Conservation (phyloP, 2,797 vertebrate species). For the Pantherophis vulpinus region DNA sequence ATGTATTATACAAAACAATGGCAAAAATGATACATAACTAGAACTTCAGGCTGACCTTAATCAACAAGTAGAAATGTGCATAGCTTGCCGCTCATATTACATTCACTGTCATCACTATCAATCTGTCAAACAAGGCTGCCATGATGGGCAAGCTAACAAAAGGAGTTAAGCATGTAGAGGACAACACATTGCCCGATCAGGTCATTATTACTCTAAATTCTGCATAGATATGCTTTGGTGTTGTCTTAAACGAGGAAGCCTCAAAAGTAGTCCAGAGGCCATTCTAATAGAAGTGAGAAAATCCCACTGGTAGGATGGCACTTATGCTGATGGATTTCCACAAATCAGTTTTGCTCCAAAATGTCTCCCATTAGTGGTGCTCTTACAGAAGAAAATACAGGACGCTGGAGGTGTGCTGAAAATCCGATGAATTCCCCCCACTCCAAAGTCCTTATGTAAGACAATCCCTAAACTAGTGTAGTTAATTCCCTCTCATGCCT, state of each 20-base stretch:
- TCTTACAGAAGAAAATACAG: background rate
- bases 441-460: background rate
- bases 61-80: background rate
- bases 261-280: background rate
- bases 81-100: background rate
- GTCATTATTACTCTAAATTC: background rate
- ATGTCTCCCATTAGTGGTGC: background rate
- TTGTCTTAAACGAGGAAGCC: background rate
- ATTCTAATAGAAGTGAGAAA: background rate
- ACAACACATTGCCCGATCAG: background rate
- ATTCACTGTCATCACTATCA: background rate
- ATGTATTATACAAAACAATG: background rate
- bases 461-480: background rate
- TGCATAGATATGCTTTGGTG: background rate
- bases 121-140: background rate
- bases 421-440: background rate
- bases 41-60: background rate
- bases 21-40: background rate
- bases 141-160: background rate
- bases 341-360: background rate
- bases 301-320: background rate
- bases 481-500: background rate
- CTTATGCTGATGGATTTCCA: background rate
- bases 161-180: background rate
- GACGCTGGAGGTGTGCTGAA: too few relatives aligned